phyloP scores from a whole-genome alignment of 64 coral and sea anemone genomes.

The Stichodactyla mertensii region DNA sequence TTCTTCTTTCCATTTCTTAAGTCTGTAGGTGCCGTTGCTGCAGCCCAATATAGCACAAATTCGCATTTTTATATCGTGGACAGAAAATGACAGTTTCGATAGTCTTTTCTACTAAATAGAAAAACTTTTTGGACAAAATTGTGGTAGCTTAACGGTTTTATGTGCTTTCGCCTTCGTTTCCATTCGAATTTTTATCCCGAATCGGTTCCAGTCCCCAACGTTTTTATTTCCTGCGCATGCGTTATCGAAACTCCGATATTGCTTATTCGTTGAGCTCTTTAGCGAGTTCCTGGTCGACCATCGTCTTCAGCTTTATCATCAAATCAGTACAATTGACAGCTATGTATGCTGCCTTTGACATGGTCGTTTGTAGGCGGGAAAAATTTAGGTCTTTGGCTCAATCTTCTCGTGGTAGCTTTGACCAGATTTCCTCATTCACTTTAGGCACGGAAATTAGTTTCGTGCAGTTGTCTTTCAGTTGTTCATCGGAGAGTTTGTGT shows the following conservation, averaged over 20 bases:
- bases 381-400: conserved; percentile 38
- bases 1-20: conserved; percentile 49
- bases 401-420: conserved; percentile 8
- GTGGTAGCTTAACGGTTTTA: neutral
- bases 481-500: conserved; percentile 19
- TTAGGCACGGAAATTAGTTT: neutral
- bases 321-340: conserved; percentile 20
- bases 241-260: neutral
- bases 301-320: conserved; percentile 12
- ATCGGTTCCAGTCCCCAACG: conserved; percentile 5
- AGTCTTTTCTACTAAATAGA: neutral
- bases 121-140: neutral
- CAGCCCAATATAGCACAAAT: conserved; percentile 55
- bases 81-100: neutral
- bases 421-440: conserved; percentile 56
- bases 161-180: neutral
- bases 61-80: too few relatives aligned
- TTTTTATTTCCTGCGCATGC: neutral
- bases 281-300: neutral
- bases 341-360: neutral
- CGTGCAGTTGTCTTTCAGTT: conserved; percentile 43
- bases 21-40: conserved; percentile 44
- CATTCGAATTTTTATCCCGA: conserved; percentile 5
- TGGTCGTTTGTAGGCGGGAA: conserved; percentile 21
- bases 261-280: neutral